Evolutionary conservation across 2,797 vertebrate species (phyloP), one percentile per base, ranked within the genome.

Genomic region (Columba guinea): DNA sequence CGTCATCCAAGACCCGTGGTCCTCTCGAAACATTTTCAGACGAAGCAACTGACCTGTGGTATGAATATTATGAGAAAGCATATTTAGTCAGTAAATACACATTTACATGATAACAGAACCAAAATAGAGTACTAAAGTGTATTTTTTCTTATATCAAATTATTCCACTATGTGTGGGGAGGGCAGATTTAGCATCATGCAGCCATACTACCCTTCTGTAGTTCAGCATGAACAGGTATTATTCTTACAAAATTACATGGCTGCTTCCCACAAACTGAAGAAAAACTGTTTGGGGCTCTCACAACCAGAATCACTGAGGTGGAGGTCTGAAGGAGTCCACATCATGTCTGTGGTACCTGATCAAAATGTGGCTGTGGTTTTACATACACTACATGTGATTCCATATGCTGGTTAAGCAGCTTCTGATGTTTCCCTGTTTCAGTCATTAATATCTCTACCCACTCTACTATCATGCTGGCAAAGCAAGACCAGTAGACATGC

Each of bases 1-100:
- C 1, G 99, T 99, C 99, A 99, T 99, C 99, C 99, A 99, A 46
- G 99, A 99, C 73, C 99, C 99, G 7, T 99, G 99, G 95, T 99
- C 99, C 95, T 99, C 99, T 53, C 99, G 98, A 97, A 99, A 99
- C 99, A 99, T 99, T 97, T 99, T 99, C 97, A 99, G 97, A 63
- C 99, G 98, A 82, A 99, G 98, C 95, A 99, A 98, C 91, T 99
- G 98, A 98, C 99, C 99, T 99, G 96, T 48, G 84, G 96, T 34
- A 89, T 13, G 83, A 96, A 96, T 77, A 95, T 71, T 41, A 84
- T 20, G 16, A 83, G 73, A 96, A 94, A 76, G 84, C 1, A 26
- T 26, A 37, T 84, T 90, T 39, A 80, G 53, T 95, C 60, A 76
- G 51, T 76, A 70, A 80, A 87, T n/a, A 68, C 4, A 39, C 10